phyloP scores from a whole-genome alignment of 2,113 vertebrate species.

The Daphoenositta chrysoptera region DNA sequence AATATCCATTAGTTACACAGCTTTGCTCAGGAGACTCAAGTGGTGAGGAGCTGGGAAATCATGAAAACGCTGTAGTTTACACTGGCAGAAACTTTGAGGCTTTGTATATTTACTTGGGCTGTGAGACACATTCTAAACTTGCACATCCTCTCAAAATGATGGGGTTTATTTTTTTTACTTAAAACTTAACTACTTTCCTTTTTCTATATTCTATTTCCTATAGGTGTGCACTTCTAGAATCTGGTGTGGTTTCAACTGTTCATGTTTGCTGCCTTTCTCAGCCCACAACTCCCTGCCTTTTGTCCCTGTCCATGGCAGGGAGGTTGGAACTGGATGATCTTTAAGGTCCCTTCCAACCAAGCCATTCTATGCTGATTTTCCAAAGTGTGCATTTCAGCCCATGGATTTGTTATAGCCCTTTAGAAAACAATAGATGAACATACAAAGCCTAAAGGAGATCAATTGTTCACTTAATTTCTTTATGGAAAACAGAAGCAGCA shows the following conservation, averaged over 20 bases:
- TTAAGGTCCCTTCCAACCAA: background rate
- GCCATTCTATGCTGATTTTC: background rate
- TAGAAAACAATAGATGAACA: background rate
- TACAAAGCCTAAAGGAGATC: background rate
- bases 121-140: background rate
- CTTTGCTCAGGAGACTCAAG: background rate
- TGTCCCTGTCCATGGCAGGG: background rate
- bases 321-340: background rate
- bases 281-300: background rate
- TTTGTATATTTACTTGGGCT: background rate
- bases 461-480: background rate
- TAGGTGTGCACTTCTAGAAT: background rate
- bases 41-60: background rate
- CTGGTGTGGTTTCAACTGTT: background rate
- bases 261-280: background rate
- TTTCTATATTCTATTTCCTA: background rate
- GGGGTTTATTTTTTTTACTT: background rate
- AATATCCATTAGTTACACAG: background rate
- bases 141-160: background rate
- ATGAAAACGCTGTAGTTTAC: background rate
- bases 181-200: background rate
- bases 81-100: background rate
- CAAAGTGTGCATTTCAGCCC: background rate
- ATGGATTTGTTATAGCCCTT: background rate
- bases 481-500: background rate